phyloP scores from a whole-genome alignment of 2,888 invertebrate genomes.

The Elmis aenea region DNA sequence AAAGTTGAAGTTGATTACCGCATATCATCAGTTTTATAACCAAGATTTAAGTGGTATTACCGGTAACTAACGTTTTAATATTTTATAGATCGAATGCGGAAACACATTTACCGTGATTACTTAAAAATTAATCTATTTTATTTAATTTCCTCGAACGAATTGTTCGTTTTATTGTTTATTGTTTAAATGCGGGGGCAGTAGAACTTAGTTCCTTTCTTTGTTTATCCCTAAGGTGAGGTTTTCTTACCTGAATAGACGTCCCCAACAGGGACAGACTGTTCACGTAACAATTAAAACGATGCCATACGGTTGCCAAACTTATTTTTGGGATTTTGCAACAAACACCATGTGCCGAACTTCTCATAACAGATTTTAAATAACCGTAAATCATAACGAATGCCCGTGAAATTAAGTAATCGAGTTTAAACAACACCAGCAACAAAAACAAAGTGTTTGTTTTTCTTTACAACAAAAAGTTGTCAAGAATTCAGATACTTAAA shows the following conservation, averaged over 20 bases:
- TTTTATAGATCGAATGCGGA: constrained; percentile 1
- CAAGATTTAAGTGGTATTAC: constrained; percentile 5
- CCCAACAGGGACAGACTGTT: constrained; percentile 23
- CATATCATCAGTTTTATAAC: constrained; percentile 21
- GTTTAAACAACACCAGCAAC: too few species aligned
- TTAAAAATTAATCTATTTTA: constrained; percentile 1
- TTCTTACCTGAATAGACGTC: constrained; percentile 8
- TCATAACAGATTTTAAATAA: too few species aligned
- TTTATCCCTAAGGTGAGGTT: too few species aligned
- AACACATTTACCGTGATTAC: background rate
- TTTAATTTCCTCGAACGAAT: too few species aligned
- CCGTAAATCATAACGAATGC: too few species aligned
- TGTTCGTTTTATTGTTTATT: too few species aligned
- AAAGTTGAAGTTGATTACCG: constrained; percentile 32
- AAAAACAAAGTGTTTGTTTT: too few species aligned
- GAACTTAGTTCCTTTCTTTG: too few species aligned
- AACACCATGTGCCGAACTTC: constrained; percentile 8
- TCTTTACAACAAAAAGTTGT: too few species aligned
- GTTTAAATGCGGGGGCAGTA: too few species aligned
- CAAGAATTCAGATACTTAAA: too few species aligned
- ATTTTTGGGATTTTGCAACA: constrained; percentile 12
- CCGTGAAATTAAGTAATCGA: too few species aligned
- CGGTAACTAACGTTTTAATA: constrained; percentile 6
- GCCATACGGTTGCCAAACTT: constrained; percentile 24
- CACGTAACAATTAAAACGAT: constrained; percentile 23